Percentiles rank a stretch among this genome's conserved stretches.
Evolutionary conservation across 2,888 invertebrate species (phyloP).

Genomic region (Ophioninae sp.): DNA sequence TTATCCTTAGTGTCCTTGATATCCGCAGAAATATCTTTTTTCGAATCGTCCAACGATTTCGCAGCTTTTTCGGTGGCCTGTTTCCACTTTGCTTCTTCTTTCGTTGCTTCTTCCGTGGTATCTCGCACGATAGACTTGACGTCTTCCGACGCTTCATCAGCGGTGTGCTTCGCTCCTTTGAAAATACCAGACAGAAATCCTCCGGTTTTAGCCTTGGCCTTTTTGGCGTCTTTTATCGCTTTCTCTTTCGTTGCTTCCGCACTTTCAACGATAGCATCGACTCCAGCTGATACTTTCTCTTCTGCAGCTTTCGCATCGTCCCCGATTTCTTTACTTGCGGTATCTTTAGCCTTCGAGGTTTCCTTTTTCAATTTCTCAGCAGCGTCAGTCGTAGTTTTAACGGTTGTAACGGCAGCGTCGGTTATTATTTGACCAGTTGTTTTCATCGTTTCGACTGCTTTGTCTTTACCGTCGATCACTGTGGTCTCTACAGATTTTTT

Average conservation of each 20-base stretch:
- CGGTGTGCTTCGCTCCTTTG: conserved; percentile 71
- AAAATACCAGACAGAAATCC: conserved; percentile 70
- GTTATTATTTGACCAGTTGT: conserved; percentile 58
- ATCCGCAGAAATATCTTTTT: conserved; percentile 33
- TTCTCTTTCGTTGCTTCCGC: conserved; percentile 31
- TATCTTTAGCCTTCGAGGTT: conserved; percentile 32
- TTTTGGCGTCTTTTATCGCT: conserved; percentile 59
- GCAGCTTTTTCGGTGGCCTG: conserved; percentile 35
- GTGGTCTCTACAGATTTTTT: conserved; percentile 40
- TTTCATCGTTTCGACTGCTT: conserved; percentile 49
- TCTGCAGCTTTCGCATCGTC: conserved; percentile 48
- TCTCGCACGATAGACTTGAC: conserved; percentile 62
- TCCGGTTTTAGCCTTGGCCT: conserved; percentile 62
- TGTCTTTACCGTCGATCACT: conserved; percentile 34
- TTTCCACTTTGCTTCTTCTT: conserved; percentile 54
- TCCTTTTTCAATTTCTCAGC: conserved; percentile 47
- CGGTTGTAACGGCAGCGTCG: conserved; percentile 34
- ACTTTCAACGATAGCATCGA: conserved; percentile 38
- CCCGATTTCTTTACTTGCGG: conserved; percentile 39
- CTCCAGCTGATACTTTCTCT: conserved; percentile 44
- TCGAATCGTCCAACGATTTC: conserved; percentile 48
- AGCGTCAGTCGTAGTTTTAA: conserved; percentile 32
- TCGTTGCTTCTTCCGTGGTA: conserved; percentile 55
- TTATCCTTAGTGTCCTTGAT: conserved; percentile 61
- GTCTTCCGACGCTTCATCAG: conserved; percentile 67